Evolutionary conservation across 2,113 vertebrate genomes (phyloP).

Genomic region (Heteronetta atricapilla): DNA sequence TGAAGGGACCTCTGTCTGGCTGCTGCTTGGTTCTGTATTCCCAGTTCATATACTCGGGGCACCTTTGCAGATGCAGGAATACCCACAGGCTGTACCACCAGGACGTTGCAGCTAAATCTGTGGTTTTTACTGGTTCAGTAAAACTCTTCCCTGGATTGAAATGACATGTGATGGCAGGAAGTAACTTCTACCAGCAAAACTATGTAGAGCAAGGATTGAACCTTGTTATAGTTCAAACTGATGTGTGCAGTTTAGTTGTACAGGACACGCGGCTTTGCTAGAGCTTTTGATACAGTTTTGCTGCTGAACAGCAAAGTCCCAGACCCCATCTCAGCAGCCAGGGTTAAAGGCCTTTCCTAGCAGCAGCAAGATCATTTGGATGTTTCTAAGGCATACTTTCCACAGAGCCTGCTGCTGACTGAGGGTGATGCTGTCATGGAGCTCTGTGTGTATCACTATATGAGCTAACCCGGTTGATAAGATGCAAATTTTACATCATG

Average conservation of each 20-base stretch:
- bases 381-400: background rate
- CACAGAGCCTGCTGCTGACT: background rate
- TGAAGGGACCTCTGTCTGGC: background rate
- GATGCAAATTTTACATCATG: background rate
- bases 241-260: background rate
- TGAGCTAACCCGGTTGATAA: background rate
- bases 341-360: background rate
- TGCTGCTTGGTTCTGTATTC: background rate
- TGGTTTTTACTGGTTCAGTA: background rate
- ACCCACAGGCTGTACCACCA: background rate
- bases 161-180: background rate
- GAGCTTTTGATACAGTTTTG: background rate
- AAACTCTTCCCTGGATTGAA: background rate
- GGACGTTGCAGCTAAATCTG: background rate
- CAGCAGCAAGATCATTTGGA: background rate
- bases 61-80: background rate
- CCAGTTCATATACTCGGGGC: fast-evolving
- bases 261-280: background rate
- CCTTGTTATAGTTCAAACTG: background rate
- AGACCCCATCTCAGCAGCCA: background rate
- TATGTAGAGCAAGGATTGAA: background rate
- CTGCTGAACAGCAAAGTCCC: background rate
- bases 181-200: background rate
- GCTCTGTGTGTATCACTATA: fast-evolving
- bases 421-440: background rate